phyloP scores from a whole-genome alignment of 2,888 invertebrate genomes.

The Drosophila anceps region DNA sequence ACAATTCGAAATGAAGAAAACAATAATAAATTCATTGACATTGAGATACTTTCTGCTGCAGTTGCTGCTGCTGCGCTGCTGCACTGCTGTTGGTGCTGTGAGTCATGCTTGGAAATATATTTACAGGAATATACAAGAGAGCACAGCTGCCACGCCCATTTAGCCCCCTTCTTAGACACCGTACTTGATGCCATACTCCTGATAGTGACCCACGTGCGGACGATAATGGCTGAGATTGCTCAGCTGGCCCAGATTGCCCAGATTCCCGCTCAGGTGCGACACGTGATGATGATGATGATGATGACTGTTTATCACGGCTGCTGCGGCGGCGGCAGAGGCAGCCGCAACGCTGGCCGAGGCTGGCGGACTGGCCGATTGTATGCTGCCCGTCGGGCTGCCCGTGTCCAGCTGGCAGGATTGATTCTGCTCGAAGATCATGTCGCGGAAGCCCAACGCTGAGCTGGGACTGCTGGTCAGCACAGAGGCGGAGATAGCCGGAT shows the following conservation, averaged over 20 bases:
- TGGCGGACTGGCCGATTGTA: constrained; percentile 85
- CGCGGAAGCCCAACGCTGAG: constrained; percentile 83
- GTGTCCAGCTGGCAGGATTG: constrained; percentile 85
- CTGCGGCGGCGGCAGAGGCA: constrained; percentile 77
- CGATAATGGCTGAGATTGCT: constrained; percentile 85
- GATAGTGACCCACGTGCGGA: constrained; percentile 85
- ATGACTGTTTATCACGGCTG: constrained; percentile 82
- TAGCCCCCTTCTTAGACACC: constrained; percentile 78
- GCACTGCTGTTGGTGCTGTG: constrained; percentile 51
- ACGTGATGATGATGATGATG: constrained; percentile 83
- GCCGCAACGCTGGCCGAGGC: constrained; percentile 75
- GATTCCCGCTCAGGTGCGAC: constrained; percentile 82
- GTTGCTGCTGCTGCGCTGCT: constrained; percentile 12
- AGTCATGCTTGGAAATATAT: constrained; percentile 70
- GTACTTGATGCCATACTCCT: constrained; percentile 86
- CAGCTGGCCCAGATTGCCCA: constrained; percentile 84
- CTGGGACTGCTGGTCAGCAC: constrained; percentile 76
- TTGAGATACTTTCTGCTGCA: constrained; percentile 54
- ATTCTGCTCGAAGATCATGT: constrained; percentile 85
- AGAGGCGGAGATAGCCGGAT: constrained; percentile 54
- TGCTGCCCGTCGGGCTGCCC: constrained; percentile 85
- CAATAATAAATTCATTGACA: constrained; percentile 50
- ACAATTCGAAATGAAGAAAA: constrained; percentile 17
- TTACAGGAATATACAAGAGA: constrained; percentile 77
- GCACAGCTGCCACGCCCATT: constrained; percentile 58